Evolutionary conservation across 2,113 vertebrate species (phyloP).

Genomic region (Telmatochromis brichardi): DNA sequence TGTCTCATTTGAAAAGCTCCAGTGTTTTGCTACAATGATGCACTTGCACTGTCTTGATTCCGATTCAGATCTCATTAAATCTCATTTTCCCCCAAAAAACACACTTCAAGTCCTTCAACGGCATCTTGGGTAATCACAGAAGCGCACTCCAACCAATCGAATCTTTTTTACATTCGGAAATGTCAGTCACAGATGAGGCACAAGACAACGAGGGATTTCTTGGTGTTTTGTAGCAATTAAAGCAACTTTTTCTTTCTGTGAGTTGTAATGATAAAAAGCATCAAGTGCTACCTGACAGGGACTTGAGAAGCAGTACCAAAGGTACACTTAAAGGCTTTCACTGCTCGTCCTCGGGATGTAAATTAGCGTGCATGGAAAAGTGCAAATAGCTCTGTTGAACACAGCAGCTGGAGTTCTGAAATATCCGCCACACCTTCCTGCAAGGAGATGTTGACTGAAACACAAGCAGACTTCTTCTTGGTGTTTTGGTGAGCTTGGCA

Average conservation of each 20-base stretch:
- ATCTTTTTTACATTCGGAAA: not conserved
- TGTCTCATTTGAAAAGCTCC: not conserved
- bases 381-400: not conserved
- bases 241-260: not conserved
- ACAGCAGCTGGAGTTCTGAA: not conserved
- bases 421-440: not conserved
- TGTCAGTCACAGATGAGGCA: not conserved
- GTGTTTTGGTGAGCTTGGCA: not conserved
- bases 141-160: not conserved
- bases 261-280: not conserved
- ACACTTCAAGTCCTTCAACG: not conserved
- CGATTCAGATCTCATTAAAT: not conserved
- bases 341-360: not conserved
- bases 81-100: not conserved
- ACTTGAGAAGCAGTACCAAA: slow-evolving; percentile 14
- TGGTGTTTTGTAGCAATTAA: not conserved
- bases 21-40: slow-evolving; percentile 39
- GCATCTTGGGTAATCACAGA: not conserved
- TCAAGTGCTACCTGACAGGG: slow-evolving; percentile 10
- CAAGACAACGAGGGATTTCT: not conserved
- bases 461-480: not conserved
- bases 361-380: not conserved
- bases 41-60: not conserved
- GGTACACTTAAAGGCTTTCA: not conserved
- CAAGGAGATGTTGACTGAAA: not conserved